Percentiles rank a stretch among this genome's conserved stretches.
Evolutionary conservation across 2,113 vertebrate species (phyloP).

Genomic region (Chunga burmeisteri): DNA sequence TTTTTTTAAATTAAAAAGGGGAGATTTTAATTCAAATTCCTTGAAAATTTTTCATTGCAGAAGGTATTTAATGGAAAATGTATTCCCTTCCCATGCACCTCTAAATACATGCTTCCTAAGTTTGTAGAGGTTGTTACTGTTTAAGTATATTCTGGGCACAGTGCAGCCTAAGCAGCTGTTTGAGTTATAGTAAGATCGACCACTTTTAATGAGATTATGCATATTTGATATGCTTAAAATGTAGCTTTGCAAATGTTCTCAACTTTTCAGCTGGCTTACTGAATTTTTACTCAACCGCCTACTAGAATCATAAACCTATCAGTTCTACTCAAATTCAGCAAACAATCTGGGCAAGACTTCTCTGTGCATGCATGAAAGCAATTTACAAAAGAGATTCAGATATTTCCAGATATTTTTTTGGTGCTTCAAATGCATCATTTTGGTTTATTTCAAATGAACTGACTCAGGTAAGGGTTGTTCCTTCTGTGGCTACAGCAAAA

Average conservation of each 20-base stretch:
- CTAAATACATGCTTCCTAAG: not conserved
- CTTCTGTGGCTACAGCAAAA: not conserved
- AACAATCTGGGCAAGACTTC: not conserved
- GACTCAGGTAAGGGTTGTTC: not conserved
- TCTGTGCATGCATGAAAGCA: accelerated
- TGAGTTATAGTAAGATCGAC: not conserved
- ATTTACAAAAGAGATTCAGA: not conserved
- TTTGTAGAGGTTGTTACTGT: not conserved
- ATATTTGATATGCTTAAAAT: constrained; percentile 11
- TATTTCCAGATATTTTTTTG: not conserved
- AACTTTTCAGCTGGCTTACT: not conserved
- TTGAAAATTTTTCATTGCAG: not conserved
- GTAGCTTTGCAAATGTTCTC: constrained; percentile 18
- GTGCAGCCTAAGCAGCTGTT: not conserved
- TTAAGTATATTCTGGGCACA: not conserved
- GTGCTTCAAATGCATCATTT: not conserved
- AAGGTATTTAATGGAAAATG: not conserved
- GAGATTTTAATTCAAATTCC: not conserved
- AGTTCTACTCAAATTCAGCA: constrained; percentile 7
- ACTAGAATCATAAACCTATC: not conserved
- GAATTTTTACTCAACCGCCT: not conserved
- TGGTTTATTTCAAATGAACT: no score
- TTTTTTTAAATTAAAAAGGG: not conserved
- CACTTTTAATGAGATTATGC: constrained; percentile 28
- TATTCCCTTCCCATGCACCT: not conserved